phyloP scores from a whole-genome alignment of 2,888 invertebrate genomes.

The Drosophila dives region DNA sequence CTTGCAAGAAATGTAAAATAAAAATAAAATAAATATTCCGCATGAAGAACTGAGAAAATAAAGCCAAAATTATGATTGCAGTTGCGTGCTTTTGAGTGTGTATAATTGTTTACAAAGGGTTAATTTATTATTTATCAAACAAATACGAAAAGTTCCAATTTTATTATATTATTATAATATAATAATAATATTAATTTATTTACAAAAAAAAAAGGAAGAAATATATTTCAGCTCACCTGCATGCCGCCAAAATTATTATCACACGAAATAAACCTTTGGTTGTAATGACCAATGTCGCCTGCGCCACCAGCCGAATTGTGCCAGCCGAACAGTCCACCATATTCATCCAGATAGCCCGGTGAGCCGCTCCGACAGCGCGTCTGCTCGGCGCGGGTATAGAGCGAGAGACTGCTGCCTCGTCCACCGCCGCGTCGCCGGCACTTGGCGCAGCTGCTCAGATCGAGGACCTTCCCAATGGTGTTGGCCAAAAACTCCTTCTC shows the following conservation, averaged over 20 bases:
- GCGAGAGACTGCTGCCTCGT: conserved; percentile 67
- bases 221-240: conserved; percentile 57
- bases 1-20: neutral
- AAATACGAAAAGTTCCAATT: neutral
- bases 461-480: conserved; percentile 83
- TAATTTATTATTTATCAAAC: neutral
- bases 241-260: conserved; percentile 78
- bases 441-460: conserved; percentile 80
- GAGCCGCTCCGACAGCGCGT: conserved; percentile 75
- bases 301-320: conserved; percentile 38
- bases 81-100: neutral
- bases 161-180: no score
- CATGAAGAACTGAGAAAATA: neutral
- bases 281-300: conserved; percentile 49
- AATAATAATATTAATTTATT: neutral
- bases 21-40: neutral
- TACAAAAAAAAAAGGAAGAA: neutral
- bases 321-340: conserved; percentile 62
- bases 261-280: conserved; percentile 80
- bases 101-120: neutral
- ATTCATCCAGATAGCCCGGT: conserved; percentile 60
- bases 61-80: neutral
- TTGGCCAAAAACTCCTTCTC: conserved; percentile 84
- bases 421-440: conserved; percentile 69
- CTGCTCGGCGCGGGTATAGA: conserved; percentile 63